These are phyloP conservation scores for Brenthis daphne DNA, from an alignment of 2,888 invertebrate genomes.

Conservation along the genomic window DNA sequence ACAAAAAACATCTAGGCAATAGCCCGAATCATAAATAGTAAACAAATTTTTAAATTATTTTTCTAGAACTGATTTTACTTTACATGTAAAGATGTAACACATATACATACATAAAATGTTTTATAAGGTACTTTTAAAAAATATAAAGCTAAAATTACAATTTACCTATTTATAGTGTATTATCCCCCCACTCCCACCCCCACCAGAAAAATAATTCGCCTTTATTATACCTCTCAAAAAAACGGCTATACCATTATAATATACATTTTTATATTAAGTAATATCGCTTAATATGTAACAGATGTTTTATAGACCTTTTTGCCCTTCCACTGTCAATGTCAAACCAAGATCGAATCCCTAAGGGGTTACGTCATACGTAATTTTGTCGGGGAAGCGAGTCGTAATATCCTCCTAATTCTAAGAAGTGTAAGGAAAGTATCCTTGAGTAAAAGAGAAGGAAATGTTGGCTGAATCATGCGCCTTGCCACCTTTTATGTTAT, in stretches of 20 bases:
- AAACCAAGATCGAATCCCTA: constrained; percentile 43
- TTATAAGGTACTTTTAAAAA: no score
- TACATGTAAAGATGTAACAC: no score
- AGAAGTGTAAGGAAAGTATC: constrained; percentile 47
- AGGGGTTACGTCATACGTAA: constrained; percentile 42
- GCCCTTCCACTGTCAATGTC: constrained; percentile 40
- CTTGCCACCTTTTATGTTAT: constrained; percentile 25
- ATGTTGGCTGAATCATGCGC: constrained; percentile 49
- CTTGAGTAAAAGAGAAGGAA: constrained; percentile 46
- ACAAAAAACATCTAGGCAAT: no score
- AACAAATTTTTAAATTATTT: no score
- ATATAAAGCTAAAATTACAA: no score
- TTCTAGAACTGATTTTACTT: no score
- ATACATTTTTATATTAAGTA: constrained; percentile 25
- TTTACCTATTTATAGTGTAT: no score
- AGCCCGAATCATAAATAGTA: no score
- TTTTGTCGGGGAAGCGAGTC: constrained; percentile 35
- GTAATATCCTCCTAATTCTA: constrained; percentile 44
- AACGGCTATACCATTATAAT: neutral
- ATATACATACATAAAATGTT: no score
- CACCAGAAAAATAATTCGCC: no score
- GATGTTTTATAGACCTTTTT: constrained; percentile 38
- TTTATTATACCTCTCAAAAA: no score
- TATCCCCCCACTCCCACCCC: no score
- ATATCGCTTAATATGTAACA: constrained; percentile 36